These are phyloP conservation scores for Athripsodes cinereus DNA, from an alignment of 2,888 invertebrate species.

Conservation along the genomic window DNA sequence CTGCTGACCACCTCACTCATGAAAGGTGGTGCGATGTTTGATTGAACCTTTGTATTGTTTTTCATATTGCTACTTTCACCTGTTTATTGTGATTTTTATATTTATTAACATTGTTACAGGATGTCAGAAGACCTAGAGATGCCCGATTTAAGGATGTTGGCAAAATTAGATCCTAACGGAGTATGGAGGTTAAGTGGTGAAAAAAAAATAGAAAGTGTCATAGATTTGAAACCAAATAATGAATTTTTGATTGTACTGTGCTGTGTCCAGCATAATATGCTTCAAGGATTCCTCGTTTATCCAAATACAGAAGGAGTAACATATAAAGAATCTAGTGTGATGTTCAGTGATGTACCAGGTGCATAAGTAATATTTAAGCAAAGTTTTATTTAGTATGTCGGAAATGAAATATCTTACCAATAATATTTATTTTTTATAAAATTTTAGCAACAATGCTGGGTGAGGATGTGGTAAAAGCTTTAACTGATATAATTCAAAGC, in stretches of 20 bases:
- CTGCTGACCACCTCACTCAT: no score
- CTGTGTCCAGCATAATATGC: conserved; percentile 30
- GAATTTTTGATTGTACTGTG: conserved; percentile 7
- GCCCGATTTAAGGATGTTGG: conserved; percentile 11
- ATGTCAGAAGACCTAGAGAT: conserved; percentile 3
- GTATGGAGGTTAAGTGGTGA: conserved; percentile 40
- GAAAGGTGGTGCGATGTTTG: no score
- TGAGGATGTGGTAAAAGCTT: not conserved
- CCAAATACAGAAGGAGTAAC: conserved; percentile 35
- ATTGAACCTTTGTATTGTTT: no score
- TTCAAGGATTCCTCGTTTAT: conserved; percentile 39
- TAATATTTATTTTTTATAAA: no score
- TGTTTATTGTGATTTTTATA: no score
- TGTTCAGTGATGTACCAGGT: conserved; percentile 40
- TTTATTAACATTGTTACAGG: not conserved
- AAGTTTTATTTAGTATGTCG: no score
- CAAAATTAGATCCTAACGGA: not conserved
- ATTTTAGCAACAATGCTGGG: not conserved
- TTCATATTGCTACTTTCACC: no score
- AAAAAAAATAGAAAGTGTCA: conserved; percentile 33
- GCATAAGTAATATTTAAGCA: no score
- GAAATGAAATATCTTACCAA: no score
- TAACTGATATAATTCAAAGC: not conserved
- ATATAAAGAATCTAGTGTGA: conserved; percentile 31
- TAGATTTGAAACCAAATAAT: not conserved